Base-by-base conservation (phyloP, 2,797 vertebrate species). In the Premnoplex brunnescens region DNA sequence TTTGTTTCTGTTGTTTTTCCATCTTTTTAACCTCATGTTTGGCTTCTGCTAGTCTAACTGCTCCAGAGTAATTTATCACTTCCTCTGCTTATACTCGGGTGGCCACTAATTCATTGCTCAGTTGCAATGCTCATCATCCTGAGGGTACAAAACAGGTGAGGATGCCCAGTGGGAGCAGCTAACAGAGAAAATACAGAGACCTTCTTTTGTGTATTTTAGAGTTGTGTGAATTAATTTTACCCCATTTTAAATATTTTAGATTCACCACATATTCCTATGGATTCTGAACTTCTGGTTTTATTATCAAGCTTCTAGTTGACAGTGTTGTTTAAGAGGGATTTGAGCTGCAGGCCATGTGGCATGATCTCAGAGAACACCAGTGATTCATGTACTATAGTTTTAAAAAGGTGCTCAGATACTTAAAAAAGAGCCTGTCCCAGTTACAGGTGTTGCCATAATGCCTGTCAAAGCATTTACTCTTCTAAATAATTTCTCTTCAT, bases 91-190 rank as follows among this genome's bases (percentile, higher is more conserved):
- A 19, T 26, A 28, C 21, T 68, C 58, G 30, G 34, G 28, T 77
- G 72, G 44, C 15, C 46, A 19, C 7, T n/a, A 36, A 12, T 60
- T 89, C 21, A 12, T 48, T 63, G 52, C 32, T 85, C 15, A 36
- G 0, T 36, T 76, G 51, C 76, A 83, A 0, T 24, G 28, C 12
- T 75, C 18, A 0, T 56, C 20, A 8, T 23, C 36, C 55, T 46
- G 21, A 37, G 32, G 56, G 15, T 48, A 27, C 41, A 56, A n/a
- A 87, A 56, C 24, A 88, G 49, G 14, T 27, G 66, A 86, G n/a
- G 41, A 20, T 81, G 23, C 37, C 37, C 62, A 60, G 44, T 77
- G 49, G 49, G 19, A 87, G 30, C 0, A 3, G 21, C 49, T 81
- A 54, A 41, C 32, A 68, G 20, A 78, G 23, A 21, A 91, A 58